A percentile compares a stretch with the other conserved stretches of the same genome.
Conservation (phyloP, 1,140 invertebrate genomes). For the Atta texana region DNA sequence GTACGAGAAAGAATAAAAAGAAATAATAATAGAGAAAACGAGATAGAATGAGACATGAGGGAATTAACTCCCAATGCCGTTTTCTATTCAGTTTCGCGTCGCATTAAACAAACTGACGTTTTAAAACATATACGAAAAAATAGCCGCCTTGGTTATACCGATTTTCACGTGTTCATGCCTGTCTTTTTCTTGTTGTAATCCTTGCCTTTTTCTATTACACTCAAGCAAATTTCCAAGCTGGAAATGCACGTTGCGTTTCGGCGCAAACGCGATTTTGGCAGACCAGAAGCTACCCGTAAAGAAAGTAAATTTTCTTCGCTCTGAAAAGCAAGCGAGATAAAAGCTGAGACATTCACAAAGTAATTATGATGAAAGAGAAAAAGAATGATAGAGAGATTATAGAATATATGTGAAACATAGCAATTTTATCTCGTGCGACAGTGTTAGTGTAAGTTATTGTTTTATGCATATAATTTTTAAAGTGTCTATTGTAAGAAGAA, state of each 20-base stretch:
- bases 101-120: conserved; percentile 66
- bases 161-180: conserved; percentile 24
- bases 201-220: conserved; percentile 31
- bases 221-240: conserved; percentile 46
- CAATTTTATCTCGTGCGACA: background rate
- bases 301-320: conserved; percentile 34
- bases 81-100: conserved; percentile 63
- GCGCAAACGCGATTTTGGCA: conserved; percentile 19
- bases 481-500: background rate
- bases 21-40: conserved; percentile 65
- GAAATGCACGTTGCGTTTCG: conserved; percentile 33
- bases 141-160: conserved; percentile 1
- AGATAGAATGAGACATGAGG: conserved; percentile 61
- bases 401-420: background rate
- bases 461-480: conserved; percentile 16
- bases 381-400: background rate
- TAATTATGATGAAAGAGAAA: conserved; percentile 24
- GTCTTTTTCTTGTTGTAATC: conserved; percentile 18
- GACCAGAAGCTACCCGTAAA: conserved; percentile 32
- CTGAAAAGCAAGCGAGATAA: conserved; percentile 27
- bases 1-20: background rate
- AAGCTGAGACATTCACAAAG: conserved; percentile 34
- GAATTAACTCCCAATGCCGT: conserved; percentile 67
- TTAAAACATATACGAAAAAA: conserved; percentile 45
- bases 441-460: background rate